Evolutionary conservation across 2,797 vertebrate genomes (phyloP).

Genomic region (Xiphophorus birchmanni): DNA sequence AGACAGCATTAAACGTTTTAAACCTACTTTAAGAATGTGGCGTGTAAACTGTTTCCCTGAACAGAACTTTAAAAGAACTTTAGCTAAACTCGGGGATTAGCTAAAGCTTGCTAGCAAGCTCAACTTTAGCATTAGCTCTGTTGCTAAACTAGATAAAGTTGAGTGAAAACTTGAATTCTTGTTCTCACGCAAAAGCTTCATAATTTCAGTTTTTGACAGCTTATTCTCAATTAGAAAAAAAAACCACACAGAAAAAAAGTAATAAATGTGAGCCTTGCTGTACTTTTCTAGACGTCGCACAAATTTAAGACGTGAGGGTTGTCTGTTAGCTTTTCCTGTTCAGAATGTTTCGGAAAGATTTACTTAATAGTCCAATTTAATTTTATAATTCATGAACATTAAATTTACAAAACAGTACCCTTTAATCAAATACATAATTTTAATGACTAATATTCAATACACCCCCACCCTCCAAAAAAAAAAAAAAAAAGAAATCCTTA

Average conservation of each 20-base stretch:
- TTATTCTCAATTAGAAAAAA: background rate
- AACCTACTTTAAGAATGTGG: background rate
- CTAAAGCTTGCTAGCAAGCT: background rate
- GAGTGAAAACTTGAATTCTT: background rate
- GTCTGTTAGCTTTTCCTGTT: background rate
- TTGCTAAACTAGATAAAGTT: background rate
- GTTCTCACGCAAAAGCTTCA: background rate
- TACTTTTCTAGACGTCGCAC: background rate
- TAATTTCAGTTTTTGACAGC: background rate
- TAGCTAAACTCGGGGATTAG: background rate
- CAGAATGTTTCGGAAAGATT: background rate
- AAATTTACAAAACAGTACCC: background rate
- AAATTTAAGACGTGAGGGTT: background rate
- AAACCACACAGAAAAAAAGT: no score
- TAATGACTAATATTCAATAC: background rate
- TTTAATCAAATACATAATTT: background rate
- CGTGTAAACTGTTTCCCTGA: background rate
- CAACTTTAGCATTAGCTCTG: background rate
- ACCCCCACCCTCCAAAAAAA: background rate
- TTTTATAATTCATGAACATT: background rate
- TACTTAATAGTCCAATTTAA: background rate
- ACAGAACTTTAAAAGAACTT: background rate
- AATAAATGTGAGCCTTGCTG: background rate
- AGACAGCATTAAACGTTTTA: background rate
- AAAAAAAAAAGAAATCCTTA: background rate